A percentile compares a stretch with the other conserved stretches of the same genome.
Evolutionary conservation across 2,113 vertebrate genomes (phyloP).

Genomic region (Puma concolor): DNA sequence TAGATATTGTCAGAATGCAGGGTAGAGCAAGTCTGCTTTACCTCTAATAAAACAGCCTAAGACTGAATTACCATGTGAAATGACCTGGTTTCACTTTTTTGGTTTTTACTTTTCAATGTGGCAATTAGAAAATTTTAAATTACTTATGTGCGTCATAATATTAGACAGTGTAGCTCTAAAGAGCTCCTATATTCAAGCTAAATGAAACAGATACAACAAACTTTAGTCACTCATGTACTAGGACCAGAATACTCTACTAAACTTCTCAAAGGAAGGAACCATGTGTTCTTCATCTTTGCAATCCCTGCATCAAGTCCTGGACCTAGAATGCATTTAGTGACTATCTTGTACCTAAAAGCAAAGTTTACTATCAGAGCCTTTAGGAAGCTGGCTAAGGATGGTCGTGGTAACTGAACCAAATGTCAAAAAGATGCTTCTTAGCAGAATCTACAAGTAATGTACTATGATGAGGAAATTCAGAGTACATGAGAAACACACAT

Average conservation of each 20-base stretch:
- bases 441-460: not conserved
- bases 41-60: not conserved
- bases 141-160: not conserved
- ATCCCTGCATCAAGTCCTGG: not conserved
- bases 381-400: not conserved
- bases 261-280: not conserved
- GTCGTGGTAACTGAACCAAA: not conserved
- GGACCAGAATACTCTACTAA: not conserved
- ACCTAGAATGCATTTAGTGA: not conserved
- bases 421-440: not conserved
- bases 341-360: not conserved
- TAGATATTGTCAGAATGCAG: not conserved
- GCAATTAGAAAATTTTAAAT: not conserved
- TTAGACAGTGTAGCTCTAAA: not conserved
- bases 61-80: not conserved
- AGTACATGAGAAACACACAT: not conserved
- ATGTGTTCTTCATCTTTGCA: not conserved
- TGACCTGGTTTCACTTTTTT: not conserved
- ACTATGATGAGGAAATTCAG: not conserved
- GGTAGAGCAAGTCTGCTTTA: not conserved
- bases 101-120: not conserved
- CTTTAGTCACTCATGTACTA: not conserved
- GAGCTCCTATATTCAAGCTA: not conserved
- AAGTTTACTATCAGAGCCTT: not conserved
- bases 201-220: not conserved